Conservation (phyloP, 1,140 invertebrate genomes). For the Oryctes rhinoceros region DNA sequence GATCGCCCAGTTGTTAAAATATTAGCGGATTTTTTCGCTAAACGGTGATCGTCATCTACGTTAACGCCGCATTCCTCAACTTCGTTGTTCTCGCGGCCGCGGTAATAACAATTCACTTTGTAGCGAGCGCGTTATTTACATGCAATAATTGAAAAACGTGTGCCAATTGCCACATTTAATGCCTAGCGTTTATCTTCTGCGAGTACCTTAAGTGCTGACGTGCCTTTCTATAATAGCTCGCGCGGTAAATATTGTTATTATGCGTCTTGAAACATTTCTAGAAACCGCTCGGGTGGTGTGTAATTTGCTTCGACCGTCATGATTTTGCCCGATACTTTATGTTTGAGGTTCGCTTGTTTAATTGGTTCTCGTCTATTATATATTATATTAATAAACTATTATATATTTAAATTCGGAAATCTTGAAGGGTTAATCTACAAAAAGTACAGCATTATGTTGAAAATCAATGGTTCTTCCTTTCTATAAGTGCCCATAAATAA, state of each 20-base stretch:
- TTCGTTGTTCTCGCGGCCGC: background rate
- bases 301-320: background rate
- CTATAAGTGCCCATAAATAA: too few relatives aligned
- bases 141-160: constrained; percentile 14
- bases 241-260: background rate
- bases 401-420: too few relatives aligned
- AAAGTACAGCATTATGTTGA: too few relatives aligned
- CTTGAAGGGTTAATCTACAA: too few relatives aligned
- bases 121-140: background rate
- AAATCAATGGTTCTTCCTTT: too few relatives aligned
- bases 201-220: constrained; percentile 12
- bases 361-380: background rate
- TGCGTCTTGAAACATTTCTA: constrained; percentile 7
- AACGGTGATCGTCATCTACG: background rate
- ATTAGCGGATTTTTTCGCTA: background rate
- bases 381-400: too few relatives aligned
- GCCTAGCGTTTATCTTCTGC: background rate
- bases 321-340: constrained; percentile 1
- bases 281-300: background rate
- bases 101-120: constrained; percentile 11
- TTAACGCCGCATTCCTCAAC: background rate
- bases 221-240: constrained; percentile 16
- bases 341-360: background rate
- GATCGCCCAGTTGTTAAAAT: background rate
- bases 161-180: constrained; percentile 10